Evolutionary conservation across 2,797 vertebrate species (phyloP).

Genomic region (Melanotaenia maccullochi): DNA sequence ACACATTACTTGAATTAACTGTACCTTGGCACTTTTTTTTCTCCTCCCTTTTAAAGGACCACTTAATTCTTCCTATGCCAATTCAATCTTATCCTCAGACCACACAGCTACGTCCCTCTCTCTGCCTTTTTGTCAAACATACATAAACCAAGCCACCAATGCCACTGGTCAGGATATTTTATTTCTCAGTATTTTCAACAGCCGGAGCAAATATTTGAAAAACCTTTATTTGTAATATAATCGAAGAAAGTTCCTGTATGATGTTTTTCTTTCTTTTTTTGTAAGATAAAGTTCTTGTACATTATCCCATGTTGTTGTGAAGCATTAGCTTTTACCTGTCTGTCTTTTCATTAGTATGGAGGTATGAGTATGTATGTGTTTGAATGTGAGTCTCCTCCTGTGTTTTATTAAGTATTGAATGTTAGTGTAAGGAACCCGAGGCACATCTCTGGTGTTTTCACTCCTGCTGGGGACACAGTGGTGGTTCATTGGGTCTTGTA

Average conservation of each 20-base stretch:
- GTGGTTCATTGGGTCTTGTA: slow-evolving; percentile 76
- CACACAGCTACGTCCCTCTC: slow-evolving; percentile 32
- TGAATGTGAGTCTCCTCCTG: slow-evolving; percentile 32
- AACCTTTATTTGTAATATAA: slow-evolving; percentile 75
- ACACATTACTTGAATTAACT: slow-evolving; percentile 89
- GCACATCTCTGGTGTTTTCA: slow-evolving; percentile 55
- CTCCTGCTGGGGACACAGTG: slow-evolving; percentile 51
- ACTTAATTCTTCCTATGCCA: slow-evolving; percentile 73
- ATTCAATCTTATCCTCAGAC: slow-evolving; percentile 50
- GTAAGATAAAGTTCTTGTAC: slow-evolving; percentile 71
- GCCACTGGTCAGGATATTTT: slow-evolving; percentile 51
- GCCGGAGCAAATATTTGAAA: slow-evolving; percentile 48
- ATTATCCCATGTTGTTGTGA: slow-evolving; percentile 77
- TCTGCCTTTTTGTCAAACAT: slow-evolving; percentile 21
- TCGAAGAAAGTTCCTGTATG: slow-evolving; percentile 57
- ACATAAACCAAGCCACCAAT: slow-evolving; percentile 35
- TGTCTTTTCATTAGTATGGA: slow-evolving; percentile 41
- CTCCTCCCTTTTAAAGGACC: slow-evolving; percentile 66
- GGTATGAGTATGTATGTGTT: slow-evolving; percentile 19
- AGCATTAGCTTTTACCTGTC: slow-evolving; percentile 83
- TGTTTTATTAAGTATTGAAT: slow-evolving; percentile 80
- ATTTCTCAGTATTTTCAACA: slow-evolving; percentile 59
- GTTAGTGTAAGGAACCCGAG: slow-evolving; percentile 78
- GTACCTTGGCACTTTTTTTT: slow-evolving; percentile 88
- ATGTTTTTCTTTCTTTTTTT: slow-evolving; percentile 38